phyloP scores from a whole-genome alignment of 2,113 vertebrate species.

The Tamias sibiricus region DNA sequence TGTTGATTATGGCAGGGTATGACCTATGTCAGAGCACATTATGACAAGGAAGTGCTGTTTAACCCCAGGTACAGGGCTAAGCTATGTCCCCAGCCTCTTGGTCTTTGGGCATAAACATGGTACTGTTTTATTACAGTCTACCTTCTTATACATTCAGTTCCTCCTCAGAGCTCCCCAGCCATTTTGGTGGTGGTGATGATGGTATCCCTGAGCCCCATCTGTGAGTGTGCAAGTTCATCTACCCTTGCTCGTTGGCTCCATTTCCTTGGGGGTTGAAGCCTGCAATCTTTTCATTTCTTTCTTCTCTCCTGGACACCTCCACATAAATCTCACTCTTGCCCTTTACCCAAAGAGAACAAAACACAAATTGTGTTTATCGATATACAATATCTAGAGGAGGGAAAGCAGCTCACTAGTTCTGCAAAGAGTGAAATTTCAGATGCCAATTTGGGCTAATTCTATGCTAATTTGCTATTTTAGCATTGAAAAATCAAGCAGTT shows the following conservation, averaged over 20 bases:
- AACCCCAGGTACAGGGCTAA: neutral
- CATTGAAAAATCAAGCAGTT: constrained; percentile 17
- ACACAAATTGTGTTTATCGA: neutral
- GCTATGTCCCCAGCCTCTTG: neutral
- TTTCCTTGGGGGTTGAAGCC: neutral
- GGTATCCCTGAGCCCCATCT: neutral
- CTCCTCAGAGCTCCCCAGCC: neutral
- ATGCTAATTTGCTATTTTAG: neutral
- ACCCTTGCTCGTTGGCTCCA: neutral
- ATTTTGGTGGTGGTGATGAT: too few relatives aligned
- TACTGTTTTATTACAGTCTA: neutral
- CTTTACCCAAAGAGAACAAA: neutral
- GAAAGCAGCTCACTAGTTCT: neutral
- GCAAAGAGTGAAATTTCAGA: neutral
- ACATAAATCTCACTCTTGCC: neutral
- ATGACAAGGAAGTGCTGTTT: neutral
- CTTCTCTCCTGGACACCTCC: neutral
- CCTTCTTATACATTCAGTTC: neutral
- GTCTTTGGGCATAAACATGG: neutral
- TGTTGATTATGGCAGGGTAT: neutral
- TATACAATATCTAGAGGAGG: neutral
- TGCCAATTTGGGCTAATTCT: constrained; percentile 25
- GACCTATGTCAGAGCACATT: neutral
- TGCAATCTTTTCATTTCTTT: neutral
- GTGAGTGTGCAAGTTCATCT: neutral